Percentiles rank a stretch among this genome's conserved stretches.
These are phyloP conservation scores for Threskiornis aethiopicus DNA, from an alignment of 2,797 vertebrate species.

Conservation along the genomic window DNA sequence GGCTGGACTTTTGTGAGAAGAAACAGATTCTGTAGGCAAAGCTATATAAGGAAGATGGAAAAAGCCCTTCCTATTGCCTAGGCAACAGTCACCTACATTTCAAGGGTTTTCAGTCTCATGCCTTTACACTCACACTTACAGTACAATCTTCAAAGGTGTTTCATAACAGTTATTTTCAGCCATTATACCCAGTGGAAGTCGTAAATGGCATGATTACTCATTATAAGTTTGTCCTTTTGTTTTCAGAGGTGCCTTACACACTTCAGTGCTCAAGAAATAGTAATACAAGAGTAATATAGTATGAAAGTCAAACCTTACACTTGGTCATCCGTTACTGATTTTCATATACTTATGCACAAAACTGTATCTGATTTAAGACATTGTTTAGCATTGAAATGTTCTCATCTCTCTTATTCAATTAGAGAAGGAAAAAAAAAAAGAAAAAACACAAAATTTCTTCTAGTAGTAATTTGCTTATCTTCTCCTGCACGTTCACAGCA, in stretches of 20 bases:
- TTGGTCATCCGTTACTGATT: not conserved
- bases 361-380: not conserved
- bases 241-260: not conserved
- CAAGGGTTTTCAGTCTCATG: not conserved
- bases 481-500: not conserved
- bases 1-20: not conserved
- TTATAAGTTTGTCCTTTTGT: not conserved
- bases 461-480: not conserved
- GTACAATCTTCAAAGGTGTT: not conserved
- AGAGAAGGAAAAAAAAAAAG: not conserved
- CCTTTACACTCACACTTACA: not conserved
- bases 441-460: not conserved
- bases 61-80: not conserved
- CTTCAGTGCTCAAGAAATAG: not conserved
- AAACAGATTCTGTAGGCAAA: not conserved
- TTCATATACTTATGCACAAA: not conserved
- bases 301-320: not conserved
- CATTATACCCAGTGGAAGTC: not conserved
- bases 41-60: not conserved
- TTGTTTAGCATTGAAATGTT: not conserved
- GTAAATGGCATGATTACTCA: not conserved
- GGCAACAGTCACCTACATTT: not conserved
- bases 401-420: not conserved
- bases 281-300: not conserved
- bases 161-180: constrained; percentile 4